Evolutionary conservation across 2,113 vertebrate genomes (phyloP), one percentile per base, ranked within the genome.

Genomic region (Pterophyllum scalare): DNA sequence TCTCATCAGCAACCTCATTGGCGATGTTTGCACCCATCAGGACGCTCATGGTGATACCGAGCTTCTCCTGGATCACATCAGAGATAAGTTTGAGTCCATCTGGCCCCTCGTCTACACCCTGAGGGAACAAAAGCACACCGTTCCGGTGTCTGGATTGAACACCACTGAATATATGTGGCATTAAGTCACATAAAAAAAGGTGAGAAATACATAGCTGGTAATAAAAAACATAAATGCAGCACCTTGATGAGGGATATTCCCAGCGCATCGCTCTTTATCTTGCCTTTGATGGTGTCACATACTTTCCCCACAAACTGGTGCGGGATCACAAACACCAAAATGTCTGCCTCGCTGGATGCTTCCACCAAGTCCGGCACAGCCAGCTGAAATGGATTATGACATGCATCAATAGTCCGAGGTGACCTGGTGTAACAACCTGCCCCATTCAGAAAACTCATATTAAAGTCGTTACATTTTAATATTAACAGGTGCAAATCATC

Each of bases 11-110:
- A 88, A 99, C 98, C 84, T 99, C 98, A 1, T 77, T 98, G 86
- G 98, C 98, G 24, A 99, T 97, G 91, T 99, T 99, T 91, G 98
- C 98, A 2, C 98, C 98, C 98, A 99, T 99, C 81, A 99, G 94
- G 87, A 99, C 98, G 0, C 93, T 98, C 95, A 99, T 96, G 57
- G 95, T 94, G 80, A 99, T 98, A 26, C 96, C 96, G 3, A 99
- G 95, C 80, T 94, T 96, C 80, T 99, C 98, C 1, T 92, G 96
- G 93, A 99, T 99, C 24, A 99, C 97, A n/a, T 98, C 97, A 2
- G 98, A 99, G 94, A 99, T 99, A 85, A 99, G 96, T 94, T 96
- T 97, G 87, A 99, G 97, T 58, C 98, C 98, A 0, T 96, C 95
- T 3, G 98, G 97, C 60, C 98, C 97, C 91, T 98, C 96, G 0